These are phyloP conservation scores for Phasianus colchicus DNA, from an alignment of 2,113 vertebrate species.

Conservation along the genomic window DNA sequence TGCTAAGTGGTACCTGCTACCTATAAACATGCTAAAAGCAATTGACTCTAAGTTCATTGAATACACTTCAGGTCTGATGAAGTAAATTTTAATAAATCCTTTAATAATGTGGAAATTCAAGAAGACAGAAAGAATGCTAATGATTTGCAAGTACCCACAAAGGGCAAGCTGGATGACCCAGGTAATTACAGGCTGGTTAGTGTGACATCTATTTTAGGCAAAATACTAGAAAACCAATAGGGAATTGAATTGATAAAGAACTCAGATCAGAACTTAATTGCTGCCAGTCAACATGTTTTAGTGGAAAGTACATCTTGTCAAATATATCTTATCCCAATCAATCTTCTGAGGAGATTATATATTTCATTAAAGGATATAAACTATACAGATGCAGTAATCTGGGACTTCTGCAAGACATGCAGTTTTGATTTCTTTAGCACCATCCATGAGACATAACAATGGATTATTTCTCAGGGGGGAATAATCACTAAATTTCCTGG, in stretches of 20 bases:
- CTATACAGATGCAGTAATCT: not conserved
- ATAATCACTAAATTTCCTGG: not conserved
- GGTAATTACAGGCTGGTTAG: slow-evolving; percentile 13
- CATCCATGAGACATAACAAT: not conserved
- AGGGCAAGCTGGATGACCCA: slow-evolving; percentile 1
- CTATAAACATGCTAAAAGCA: not conserved
- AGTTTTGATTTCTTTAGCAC: not conserved
- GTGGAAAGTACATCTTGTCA: not conserved
- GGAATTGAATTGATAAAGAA: not conserved
- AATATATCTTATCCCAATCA: not conserved
- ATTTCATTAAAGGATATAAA: not conserved
- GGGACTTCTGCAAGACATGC: not conserved
- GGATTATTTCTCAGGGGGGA: not conserved
- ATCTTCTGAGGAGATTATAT: not conserved
- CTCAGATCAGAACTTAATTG: not conserved
- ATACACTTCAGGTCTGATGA: not conserved
- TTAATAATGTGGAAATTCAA: slow-evolving; percentile 6
- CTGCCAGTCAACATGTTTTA: not conserved
- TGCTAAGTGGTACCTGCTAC: not conserved
- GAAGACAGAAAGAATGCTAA: not conserved
- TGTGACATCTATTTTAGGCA: not conserved
- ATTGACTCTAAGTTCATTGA: not conserved
- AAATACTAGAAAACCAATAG: slow-evolving; percentile 7
- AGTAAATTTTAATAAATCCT: not conserved
- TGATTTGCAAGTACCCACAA: not conserved